These are phyloP conservation scores for Netelia inedita DNA, from an alignment of 2,888 invertebrate species.

Conservation along the genomic window DNA sequence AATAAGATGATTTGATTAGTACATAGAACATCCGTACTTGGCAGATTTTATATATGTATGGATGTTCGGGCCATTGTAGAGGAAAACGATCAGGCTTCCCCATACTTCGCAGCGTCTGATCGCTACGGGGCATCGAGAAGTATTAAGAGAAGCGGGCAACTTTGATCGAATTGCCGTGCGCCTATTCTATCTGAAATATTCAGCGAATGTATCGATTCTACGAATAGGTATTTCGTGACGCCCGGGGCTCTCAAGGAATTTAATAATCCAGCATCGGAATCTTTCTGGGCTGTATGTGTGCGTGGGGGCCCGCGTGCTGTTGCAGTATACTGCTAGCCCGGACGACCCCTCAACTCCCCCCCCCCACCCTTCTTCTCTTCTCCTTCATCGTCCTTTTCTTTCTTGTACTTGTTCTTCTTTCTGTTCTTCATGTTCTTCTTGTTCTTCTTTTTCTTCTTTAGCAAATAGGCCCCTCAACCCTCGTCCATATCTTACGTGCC, in stretches of 20 bases:
- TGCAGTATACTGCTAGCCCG: slow-evolving; percentile 15
- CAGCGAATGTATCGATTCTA: slow-evolving; percentile 84
- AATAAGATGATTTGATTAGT: slow-evolving; percentile 62
- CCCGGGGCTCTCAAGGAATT: slow-evolving; percentile 82
- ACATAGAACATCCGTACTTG: slow-evolving; percentile 14
- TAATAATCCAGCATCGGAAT: slow-evolving; percentile 84
- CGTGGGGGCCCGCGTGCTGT: slow-evolving; percentile 50
- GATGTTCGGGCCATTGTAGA: slow-evolving; percentile 12
- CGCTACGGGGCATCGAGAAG: slow-evolving; percentile 39
- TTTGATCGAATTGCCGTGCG: slow-evolving; percentile 65
- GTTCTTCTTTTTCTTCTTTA: slow-evolving; percentile 31
- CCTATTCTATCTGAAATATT: slow-evolving; percentile 82
- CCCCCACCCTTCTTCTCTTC: slow-evolving; percentile 73
- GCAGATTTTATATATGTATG: slow-evolving; percentile 42
- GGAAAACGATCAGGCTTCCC: slow-evolving; percentile 36
- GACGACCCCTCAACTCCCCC: slow-evolving; percentile 13
- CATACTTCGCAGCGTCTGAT: slow-evolving; percentile 49
- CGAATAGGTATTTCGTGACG: slow-evolving; percentile 82
- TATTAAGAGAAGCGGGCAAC: slow-evolving; percentile 55
- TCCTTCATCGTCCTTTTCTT: slow-evolving; percentile 67
- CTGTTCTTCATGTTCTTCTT: slow-evolving; percentile 24
- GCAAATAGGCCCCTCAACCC: slow-evolving; percentile 36
- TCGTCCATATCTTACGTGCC: slow-evolving; percentile 57
- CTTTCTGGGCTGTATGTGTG: slow-evolving; percentile 76
- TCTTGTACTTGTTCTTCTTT: slow-evolving; percentile 5